A percentile compares a stretch with the other conserved stretches of the same genome.
These are phyloP conservation scores for Hypanus sabinus DNA, from an alignment of 2,113 vertebrate species.

Conservation along the genomic window DNA sequence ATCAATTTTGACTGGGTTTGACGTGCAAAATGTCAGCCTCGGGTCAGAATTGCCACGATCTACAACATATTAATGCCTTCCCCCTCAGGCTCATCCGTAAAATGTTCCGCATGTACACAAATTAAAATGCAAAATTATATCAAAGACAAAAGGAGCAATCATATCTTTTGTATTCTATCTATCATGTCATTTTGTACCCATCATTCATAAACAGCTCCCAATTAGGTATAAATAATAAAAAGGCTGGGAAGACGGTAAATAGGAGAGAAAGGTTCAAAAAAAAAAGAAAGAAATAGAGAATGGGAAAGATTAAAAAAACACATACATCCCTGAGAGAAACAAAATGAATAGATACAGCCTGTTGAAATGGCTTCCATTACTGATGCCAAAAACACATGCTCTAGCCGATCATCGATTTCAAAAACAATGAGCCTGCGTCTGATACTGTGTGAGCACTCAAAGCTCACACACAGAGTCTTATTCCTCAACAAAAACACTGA, in stretches of 20 bases:
- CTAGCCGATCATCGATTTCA: neutral
- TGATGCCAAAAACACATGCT: neutral
- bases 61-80: neutral
- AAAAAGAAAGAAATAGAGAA: neutral
- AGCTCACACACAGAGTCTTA: neutral
- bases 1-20: neutral
- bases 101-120: neutral
- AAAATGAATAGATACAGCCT: neutral
- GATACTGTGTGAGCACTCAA: neutral
- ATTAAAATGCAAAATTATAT: neutral
- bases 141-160: neutral
- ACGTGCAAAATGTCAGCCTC: neutral
- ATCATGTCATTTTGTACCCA: neutral
- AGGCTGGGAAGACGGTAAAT: neutral
- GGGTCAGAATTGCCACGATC: neutral
- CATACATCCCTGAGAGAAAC: constrained; percentile 31
- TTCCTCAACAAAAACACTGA: neutral
- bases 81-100: neutral
- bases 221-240: neutral
- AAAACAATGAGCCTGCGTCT: neutral
- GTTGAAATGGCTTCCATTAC: neutral
- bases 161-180: neutral
- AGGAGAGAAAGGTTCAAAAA: neutral
- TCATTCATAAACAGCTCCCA: neutral
- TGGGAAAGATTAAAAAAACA: neutral